phyloP scores from a whole-genome alignment of 2,888 invertebrate genomes.

The Palloptera scutellata region DNA sequence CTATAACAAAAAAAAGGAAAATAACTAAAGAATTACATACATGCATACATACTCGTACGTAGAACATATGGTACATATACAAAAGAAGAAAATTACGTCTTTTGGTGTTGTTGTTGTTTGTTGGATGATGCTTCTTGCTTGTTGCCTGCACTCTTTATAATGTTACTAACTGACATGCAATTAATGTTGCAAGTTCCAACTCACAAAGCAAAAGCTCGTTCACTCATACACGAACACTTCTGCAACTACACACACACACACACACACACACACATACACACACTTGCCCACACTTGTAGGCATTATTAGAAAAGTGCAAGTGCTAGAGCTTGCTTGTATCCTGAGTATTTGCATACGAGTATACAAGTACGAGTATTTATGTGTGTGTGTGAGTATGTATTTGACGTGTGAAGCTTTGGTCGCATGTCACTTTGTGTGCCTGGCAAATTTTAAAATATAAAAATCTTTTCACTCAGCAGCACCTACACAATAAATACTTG shows the following conservation, averaged over 20 bases:
- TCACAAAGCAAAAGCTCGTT: not conserved
- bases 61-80: too few species aligned
- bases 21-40: too few species aligned
- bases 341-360: not conserved
- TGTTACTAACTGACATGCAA: constrained; percentile 30
- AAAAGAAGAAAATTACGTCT: too few species aligned
- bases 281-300: not conserved
- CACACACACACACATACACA: not conserved
- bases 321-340: too few species aligned
- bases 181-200: constrained; percentile 25
- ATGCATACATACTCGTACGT: too few species aligned
- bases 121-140: not conserved
- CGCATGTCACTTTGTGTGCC: not conserved
- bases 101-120: not conserved
- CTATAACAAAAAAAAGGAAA: too few species aligned
- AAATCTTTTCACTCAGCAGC: too few species aligned
- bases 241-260: constrained; percentile 4
- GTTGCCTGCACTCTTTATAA: constrained; percentile 18
- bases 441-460: too few species aligned
- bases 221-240: not conserved
- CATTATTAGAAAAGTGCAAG: not conserved
- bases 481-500: too few species aligned
- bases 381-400: not conserved
- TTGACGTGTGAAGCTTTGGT: constrained; percentile 2
- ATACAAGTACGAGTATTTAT: not conserved